These are phyloP conservation scores for Neoscelio sp. DNA, from an alignment of 2,888 invertebrate genomes.

Conservation along the genomic window DNA sequence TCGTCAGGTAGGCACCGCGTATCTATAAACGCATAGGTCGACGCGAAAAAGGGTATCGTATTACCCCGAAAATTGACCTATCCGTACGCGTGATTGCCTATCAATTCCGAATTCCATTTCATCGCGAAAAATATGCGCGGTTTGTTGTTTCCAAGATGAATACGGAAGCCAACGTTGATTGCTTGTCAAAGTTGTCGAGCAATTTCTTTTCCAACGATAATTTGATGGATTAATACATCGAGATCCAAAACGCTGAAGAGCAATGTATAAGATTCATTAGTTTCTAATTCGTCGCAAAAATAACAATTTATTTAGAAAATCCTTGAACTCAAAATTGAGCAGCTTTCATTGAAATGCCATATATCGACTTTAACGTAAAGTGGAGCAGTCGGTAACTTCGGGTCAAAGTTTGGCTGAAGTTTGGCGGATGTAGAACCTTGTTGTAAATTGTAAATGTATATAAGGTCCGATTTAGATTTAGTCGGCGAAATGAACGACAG, in stretches of 20 bases:
- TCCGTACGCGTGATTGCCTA: slow-evolving; percentile 28
- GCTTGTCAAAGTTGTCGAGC: slow-evolving; percentile 26
- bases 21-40: slow-evolving; percentile 35
- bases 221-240: too few species aligned
- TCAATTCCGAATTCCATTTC: slow-evolving; percentile 13
- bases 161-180: slow-evolving; percentile 44
- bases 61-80: slow-evolving; percentile 51
- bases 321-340: slow-evolving; percentile 1
- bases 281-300: too few species aligned
- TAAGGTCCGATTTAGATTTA: slow-evolving; percentile 60
- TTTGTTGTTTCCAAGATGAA: slow-evolving; percentile 20
- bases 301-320: too few species aligned
- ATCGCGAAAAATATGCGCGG: not conserved
- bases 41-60: slow-evolving; percentile 33
- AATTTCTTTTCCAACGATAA: slow-evolving; percentile 23
- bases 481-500: slow-evolving; percentile 57
- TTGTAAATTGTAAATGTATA: slow-evolving; percentile 49
- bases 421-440: slow-evolving; percentile 49
- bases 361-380: slow-evolving; percentile 48
- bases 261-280: too few species aligned
- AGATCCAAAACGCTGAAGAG: too few species aligned
- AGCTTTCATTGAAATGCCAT: slow-evolving; percentile 31
- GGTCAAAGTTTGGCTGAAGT: slow-evolving; percentile 60
- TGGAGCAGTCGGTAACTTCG: slow-evolving; percentile 61
- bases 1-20: slow-evolving; percentile 30